Percentiles rank a stretch among this genome's conserved stretches.
Evolutionary conservation across 2,113 vertebrate species (phyloP).

Genomic region (Synodontis membranacea): DNA sequence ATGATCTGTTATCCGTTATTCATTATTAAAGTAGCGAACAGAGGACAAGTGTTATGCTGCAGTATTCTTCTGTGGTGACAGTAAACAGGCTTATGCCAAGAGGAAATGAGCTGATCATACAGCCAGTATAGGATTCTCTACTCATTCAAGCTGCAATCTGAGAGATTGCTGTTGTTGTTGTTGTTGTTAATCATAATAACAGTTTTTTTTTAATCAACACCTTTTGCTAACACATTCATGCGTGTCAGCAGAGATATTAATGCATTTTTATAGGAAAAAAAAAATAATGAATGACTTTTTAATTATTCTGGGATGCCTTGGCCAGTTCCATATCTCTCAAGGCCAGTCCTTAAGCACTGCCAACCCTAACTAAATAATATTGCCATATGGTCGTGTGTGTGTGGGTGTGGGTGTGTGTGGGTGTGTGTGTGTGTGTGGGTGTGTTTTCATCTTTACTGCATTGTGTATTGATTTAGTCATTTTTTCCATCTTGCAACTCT

Average conservation of each 20-base stretch:
- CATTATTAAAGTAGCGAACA: neutral
- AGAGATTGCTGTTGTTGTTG: neutral
- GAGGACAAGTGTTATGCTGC: neutral
- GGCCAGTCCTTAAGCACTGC: neutral
- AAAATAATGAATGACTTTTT: neutral
- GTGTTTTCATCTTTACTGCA: neutral
- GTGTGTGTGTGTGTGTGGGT: too few species aligned
- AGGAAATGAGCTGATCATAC: conserved; percentile 1
- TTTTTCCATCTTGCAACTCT: neutral
- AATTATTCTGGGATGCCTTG: neutral
- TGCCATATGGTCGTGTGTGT: too few species aligned
- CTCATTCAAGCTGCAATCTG: neutral
- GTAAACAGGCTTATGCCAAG: conserved; percentile 7
- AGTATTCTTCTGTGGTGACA: neutral
- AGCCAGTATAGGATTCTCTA: neutral
- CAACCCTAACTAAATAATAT: neutral
- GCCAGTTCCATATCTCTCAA: neutral
- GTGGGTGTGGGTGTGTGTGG: too few species aligned
- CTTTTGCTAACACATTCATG: neutral
- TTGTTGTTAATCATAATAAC: neutral
- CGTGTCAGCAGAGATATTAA: neutral
- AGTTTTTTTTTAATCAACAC: neutral
- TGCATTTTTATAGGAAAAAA: neutral
- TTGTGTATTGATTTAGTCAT: neutral
- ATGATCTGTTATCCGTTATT: conserved; percentile 3